phyloP scores from a whole-genome alignment of 2,113 vertebrate species.

The Tricholaema leucomelas region DNA sequence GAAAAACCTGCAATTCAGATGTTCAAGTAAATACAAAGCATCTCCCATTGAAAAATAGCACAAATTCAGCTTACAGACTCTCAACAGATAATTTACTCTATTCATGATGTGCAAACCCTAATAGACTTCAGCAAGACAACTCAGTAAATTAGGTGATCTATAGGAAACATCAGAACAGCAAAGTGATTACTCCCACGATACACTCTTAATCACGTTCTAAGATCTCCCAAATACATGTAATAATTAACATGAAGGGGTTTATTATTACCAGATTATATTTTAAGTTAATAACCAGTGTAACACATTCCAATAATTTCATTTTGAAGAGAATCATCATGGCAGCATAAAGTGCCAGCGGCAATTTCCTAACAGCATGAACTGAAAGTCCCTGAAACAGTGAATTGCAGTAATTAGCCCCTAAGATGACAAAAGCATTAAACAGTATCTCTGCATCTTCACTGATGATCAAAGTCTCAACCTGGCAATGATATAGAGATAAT shows the following conservation, averaged over 20 bases:
- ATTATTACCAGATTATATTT: background rate
- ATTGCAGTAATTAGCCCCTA: conserved; percentile 72
- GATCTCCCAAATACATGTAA: background rate
- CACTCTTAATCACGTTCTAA: background rate
- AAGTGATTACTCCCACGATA: background rate
- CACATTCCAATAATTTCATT: conserved; percentile 56
- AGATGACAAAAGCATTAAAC: conserved; percentile 75
- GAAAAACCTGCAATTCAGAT: conserved; percentile 3
- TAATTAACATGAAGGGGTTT: background rate
- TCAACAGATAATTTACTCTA: background rate
- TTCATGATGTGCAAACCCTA: background rate
- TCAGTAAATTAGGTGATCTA: background rate
- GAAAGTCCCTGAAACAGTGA: conserved; percentile 60
- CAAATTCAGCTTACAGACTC: background rate
- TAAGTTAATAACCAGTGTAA: conserved; percentile 40
- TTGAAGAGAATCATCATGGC: conserved; percentile 34
- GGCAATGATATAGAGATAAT: conserved; percentile 39
- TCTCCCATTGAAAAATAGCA: background rate
- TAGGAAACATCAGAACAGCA: background rate
- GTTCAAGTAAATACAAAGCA: background rate
- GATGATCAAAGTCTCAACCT: conserved; percentile 61
- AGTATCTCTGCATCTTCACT: conserved; percentile 61
- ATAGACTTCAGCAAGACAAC: background rate
- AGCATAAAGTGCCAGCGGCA: conserved; percentile 58
- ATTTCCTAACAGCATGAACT: conserved; percentile 51